Evolutionary conservation across 1,140 invertebrate genomes (phyloP).

Genomic region (Nasonia longicornis): DNA sequence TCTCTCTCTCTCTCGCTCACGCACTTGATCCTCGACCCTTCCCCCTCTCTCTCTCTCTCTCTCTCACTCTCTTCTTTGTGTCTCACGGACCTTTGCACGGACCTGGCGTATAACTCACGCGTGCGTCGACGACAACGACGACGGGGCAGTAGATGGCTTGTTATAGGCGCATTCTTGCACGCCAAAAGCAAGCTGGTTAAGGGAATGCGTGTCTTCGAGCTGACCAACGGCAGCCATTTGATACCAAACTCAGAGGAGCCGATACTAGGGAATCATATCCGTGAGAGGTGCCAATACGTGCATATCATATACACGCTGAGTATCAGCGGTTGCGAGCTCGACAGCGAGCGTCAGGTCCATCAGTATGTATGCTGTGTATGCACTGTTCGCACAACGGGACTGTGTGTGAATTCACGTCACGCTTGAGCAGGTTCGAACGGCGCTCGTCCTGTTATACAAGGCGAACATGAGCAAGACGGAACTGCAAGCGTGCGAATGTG

Average conservation of each 20-base stretch:
- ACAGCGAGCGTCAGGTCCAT: neutral
- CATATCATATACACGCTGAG: neutral
- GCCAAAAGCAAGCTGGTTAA: neutral
- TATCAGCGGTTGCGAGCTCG: neutral
- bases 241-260: conserved; percentile 62
- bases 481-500: conserved; percentile 18
- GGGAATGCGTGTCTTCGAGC: neutral
- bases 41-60: neutral
- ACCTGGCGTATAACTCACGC: no score
- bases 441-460: conserved; percentile 59
- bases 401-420: conserved; percentile 53
- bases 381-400: conserved; percentile 11
- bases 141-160: neutral
- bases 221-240: conserved; percentile 59
- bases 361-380: neutral
- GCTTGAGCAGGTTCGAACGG: conserved; percentile 61
- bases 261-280: conserved; percentile 58
- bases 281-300: neutral
- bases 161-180: conserved; percentile 33
- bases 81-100: conserved; percentile 12
- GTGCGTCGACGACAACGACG: neutral
- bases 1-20: conserved; percentile 40
- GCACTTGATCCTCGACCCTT: neutral
- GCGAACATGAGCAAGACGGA: conserved; percentile 55
- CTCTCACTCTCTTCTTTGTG: neutral